A percentile compares a stretch with the other conserved stretches of the same genome.
Conservation (phyloP, 1,140 invertebrate species). For the Argopecten irradians region DNA sequence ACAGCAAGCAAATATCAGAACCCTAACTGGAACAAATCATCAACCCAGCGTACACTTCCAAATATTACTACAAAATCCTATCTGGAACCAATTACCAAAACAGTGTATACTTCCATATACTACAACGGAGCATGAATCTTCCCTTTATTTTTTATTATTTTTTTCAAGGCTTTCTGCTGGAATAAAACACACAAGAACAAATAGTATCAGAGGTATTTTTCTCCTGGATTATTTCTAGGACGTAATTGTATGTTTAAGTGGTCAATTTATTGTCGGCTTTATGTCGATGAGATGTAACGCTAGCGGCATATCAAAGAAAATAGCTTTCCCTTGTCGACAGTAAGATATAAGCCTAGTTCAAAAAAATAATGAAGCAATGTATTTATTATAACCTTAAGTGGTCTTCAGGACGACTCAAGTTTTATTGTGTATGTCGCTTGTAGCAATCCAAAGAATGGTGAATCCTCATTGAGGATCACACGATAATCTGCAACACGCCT, state of each 20-base stretch:
- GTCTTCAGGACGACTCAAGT: background rate
- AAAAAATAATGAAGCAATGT: background rate
- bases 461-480: background rate
- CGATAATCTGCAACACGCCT: background rate
- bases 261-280: background rate
- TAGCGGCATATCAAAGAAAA: background rate
- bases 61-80: no score
- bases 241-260: background rate
- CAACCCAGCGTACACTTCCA: no score
- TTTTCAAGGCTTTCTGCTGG: no score
- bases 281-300: background rate
- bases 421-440: background rate
- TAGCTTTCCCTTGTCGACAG: background rate
- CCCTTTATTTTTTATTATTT: no score
- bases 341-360: background rate
- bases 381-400: background rate
- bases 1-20: no score
- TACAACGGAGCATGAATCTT: no score
- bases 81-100: no score
- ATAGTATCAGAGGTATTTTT: no score
- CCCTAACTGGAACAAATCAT: no score
- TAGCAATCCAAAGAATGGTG: background rate
- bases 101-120: no score
- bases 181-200: no score
- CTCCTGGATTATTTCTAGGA: no score